Evolutionary conservation across 2,888 invertebrate species (phyloP), one percentile per base, ranked within the genome.

Genomic region (Bedellia somnulentella): DNA sequence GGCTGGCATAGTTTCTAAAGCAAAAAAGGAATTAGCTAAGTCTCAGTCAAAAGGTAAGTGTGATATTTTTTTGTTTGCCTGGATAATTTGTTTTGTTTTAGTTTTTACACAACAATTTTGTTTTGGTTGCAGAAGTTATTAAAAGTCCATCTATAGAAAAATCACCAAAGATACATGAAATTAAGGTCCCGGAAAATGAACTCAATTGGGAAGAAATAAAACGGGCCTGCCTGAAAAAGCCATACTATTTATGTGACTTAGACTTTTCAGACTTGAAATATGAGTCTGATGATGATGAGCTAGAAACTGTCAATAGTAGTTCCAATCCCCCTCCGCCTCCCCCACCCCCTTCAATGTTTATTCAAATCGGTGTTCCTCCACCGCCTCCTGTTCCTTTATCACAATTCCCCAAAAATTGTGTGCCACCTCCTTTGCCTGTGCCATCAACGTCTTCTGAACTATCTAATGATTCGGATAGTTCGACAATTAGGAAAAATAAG

Each of bases 221-320:
- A 37, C 85, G 88, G 29, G 83, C 86, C 22, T 85, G 85, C 38
- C 76, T 89, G 43, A 80, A 84, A 36, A 76, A 91, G 38, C 85
- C 88, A 37, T 75, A 92, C 54, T 85, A 89, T 39, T 80, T 94
- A 27, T 94, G 96, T 57, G 97, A 98, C 64, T 80, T 98, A 49
- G 98, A 99, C 64, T 99, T 99, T 63, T 93, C 93, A 8, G 97
- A 98, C 62, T 78, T 99, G 31, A 83, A 82, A 29, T 84, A 85
- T 18, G 92, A 91, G 32, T 95, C 97, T 41, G 97, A 97, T 53
- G 83, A 86, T 32, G 91, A 92, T 49, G 78, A 86, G 34, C 56
- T 85, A 83, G 84, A 2, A 86, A 6, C 79, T 82, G 4, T 76
- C 82, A 5, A 63, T 81, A 2, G 80, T 80, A 21, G 86, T 84